Percentiles rank a stretch among this genome's conserved stretches.
phyloP scores from a whole-genome alignment of 2,797 vertebrate genomes.

The Nasua narica region DNA sequence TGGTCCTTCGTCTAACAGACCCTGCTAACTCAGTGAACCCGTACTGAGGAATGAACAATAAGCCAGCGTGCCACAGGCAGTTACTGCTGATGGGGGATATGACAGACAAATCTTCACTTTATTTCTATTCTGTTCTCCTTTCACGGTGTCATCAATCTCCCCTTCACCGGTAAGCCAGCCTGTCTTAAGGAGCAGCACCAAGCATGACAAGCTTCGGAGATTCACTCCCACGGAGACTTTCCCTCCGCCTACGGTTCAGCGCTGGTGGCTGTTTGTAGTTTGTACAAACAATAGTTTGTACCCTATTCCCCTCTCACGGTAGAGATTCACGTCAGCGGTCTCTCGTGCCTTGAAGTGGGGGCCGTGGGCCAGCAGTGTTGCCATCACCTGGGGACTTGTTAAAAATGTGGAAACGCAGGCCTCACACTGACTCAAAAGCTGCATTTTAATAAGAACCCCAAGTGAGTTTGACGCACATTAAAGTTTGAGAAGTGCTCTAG shows the following conservation, averaged over 20 bases:
- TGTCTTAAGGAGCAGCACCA: background rate
- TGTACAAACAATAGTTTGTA: background rate
- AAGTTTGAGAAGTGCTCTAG: conserved; percentile 21
- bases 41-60: conserved; percentile 45
- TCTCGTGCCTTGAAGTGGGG: background rate
- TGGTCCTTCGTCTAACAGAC: background rate
- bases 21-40: background rate
- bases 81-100: background rate
- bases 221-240: background rate
- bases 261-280: background rate
- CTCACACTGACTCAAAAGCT: background rate
- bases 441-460: background rate
- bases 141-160: background rate
- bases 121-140: conserved; percentile 2
- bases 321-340: background rate
- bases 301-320: background rate
- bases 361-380: background rate
- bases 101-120: conserved; percentile 23
- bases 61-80: background rate
- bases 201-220: background rate
- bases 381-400: background rate
- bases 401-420: background rate
- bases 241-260: background rate
- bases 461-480: background rate
- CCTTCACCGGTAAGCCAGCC: background rate